A percentile compares a stretch with the other conserved stretches of the same genome.
phyloP scores from a whole-genome alignment of 2,113 vertebrate genomes.

The Syngnathus typhle region DNA sequence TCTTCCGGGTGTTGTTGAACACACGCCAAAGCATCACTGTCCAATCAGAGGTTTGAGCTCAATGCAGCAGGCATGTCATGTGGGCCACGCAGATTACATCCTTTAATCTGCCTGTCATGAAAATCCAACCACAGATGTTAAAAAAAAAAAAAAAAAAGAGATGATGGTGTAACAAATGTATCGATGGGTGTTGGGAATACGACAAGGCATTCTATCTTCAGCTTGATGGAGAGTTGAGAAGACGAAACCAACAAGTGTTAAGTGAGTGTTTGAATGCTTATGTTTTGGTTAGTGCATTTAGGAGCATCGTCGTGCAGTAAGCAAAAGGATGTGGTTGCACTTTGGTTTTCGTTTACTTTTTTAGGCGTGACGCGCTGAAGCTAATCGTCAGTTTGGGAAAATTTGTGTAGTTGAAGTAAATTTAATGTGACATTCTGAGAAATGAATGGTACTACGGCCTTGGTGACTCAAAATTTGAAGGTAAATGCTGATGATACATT shows the following conservation, averaged over 20 bases:
- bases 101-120: constrained; percentile 55
- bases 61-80: constrained; percentile 41
- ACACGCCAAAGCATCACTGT: constrained; percentile 1
- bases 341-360: not conserved
- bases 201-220: not conserved
- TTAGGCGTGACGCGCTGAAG: too few relatives aligned
- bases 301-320: constrained; percentile 11
- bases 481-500: too few relatives aligned
- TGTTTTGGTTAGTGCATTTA: not conserved
- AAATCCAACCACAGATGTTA: constrained; percentile 25
- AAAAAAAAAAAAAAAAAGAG: constrained; percentile 12
- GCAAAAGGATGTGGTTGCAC: constrained; percentile 41
- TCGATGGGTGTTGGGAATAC: constrained; percentile 8
- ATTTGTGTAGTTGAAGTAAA: too few relatives aligned
- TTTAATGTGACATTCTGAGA: too few relatives aligned
- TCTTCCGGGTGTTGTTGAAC: constrained; percentile 10
- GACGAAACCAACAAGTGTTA: not conserved
- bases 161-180: constrained; percentile 19
- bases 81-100: constrained; percentile 54
- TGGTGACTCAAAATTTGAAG: too few relatives aligned
- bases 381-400: too few relatives aligned
- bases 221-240: not conserved
- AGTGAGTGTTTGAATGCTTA: constrained; percentile 22
- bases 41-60: constrained; percentile 14
- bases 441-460: too few relatives aligned